Percentiles rank a stretch among this genome's conserved stretches.
phyloP scores from a whole-genome alignment of 2,113 vertebrate genomes.

The Erpornis zantholeuca region DNA sequence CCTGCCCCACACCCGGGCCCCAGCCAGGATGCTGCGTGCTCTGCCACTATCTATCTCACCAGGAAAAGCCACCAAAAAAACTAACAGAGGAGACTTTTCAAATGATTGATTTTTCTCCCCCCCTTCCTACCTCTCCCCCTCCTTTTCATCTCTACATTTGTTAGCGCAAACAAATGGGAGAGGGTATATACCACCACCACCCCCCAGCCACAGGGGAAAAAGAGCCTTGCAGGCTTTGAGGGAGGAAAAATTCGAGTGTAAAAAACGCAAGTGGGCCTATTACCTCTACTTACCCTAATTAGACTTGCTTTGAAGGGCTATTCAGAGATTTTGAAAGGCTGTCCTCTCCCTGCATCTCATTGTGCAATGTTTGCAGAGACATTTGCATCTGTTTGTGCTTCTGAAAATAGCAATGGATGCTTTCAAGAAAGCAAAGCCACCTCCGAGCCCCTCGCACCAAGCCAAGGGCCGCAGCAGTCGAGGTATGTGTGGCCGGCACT shows the following conservation, averaged over 20 bases:
- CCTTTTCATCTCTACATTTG: slow-evolving; percentile 54
- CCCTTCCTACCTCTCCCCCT: not conserved
- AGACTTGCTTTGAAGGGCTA: slow-evolving; percentile 87
- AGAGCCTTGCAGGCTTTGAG: slow-evolving; percentile 74
- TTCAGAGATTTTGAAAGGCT: slow-evolving; percentile 78
- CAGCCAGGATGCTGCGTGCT: slow-evolving; percentile 49
- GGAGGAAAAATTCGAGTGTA: slow-evolving; percentile 73
- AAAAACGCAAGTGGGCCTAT: slow-evolving; percentile 84
- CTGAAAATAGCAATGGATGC: slow-evolving; percentile 70
- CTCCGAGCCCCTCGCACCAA: not conserved
- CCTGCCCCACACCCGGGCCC: slow-evolving; percentile 54
- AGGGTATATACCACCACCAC: slow-evolving; percentile 34
- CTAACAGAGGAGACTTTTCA: slow-evolving; percentile 44
- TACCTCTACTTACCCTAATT: slow-evolving; percentile 93
- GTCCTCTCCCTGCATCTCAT: slow-evolving; percentile 80
- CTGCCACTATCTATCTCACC: slow-evolving; percentile 53
- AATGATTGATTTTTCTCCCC: slow-evolving; percentile 72
- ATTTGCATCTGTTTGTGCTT: slow-evolving; percentile 97
- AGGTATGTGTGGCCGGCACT: slow-evolving; percentile 44
- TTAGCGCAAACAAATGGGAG: slow-evolving; percentile 75
- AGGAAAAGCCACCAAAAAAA: slow-evolving; percentile 47
- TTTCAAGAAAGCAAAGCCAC: slow-evolving; percentile 73
- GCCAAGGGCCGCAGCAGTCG: slow-evolving; percentile 23
- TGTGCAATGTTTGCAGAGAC: slow-evolving; percentile 84
- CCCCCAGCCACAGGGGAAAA: slow-evolving; percentile 59